phyloP scores from a whole-genome alignment of 2,797 vertebrate genomes.

The Pipistrellus kuhlii region DNA sequence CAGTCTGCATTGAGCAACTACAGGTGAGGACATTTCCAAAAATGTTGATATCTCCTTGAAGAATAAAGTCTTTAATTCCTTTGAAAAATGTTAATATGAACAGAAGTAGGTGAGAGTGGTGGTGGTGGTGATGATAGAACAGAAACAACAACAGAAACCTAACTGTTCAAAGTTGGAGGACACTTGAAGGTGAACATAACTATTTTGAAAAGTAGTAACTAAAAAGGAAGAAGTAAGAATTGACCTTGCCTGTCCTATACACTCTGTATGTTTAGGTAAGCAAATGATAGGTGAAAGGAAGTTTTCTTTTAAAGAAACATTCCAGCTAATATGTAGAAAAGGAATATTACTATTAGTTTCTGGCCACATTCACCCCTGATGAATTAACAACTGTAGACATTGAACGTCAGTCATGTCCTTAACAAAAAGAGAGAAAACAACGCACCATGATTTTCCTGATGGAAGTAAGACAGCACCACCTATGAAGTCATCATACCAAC shows the following conservation, averaged over 20 bases:
- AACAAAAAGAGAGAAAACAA: neutral
- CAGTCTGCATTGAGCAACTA: neutral
- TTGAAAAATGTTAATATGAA: neutral
- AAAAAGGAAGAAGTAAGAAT: neutral
- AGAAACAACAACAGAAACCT: neutral
- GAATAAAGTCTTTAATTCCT: neutral
- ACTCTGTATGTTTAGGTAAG: neutral
- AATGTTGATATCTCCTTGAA: neutral
- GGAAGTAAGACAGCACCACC: neutral
- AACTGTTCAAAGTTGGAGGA: neutral
- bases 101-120: neutral
- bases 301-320: neutral
- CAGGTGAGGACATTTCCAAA: neutral
- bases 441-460: fast-evolving
- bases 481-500: neutral
- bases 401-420: neutral
- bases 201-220: neutral
- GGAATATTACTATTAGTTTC: neutral
- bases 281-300: neutral
- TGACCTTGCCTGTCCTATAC: too few relatives aligned
- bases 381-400: neutral
- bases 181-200: neutral
- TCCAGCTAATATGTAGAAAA: neutral
- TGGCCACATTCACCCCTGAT: neutral
- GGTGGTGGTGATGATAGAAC: neutral